These are phyloP conservation scores for Steinernema scapterisci DNA, from an alignment of 2,888 invertebrate species.

Conservation along the genomic window DNA sequence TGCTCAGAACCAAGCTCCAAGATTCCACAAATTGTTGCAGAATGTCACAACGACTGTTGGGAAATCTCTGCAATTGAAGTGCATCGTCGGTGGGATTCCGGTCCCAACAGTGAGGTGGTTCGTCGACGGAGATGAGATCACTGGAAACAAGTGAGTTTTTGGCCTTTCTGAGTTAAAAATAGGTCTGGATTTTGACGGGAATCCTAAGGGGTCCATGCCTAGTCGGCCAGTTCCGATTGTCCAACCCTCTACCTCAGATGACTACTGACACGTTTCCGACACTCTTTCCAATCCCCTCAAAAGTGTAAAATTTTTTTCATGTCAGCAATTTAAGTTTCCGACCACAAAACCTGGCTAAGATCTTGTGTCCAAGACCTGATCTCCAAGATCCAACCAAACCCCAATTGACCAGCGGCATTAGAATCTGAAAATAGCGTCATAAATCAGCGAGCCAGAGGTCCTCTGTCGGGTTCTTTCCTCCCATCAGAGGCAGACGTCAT, in stretches of 20 bases:
- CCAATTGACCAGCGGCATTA: too few species aligned
- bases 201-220: too few species aligned
- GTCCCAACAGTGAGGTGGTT: conserved; percentile 66
- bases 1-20: conserved; percentile 37
- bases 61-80: conserved; percentile 57
- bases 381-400: not conserved
- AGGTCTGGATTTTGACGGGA: too few species aligned
- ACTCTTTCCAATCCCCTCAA: not conserved
- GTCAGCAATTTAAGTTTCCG: too few species aligned
- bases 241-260: not conserved
- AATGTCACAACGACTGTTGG: conserved; percentile 43
- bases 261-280: not conserved
- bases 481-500: conserved; percentile 15
- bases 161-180: too few species aligned
- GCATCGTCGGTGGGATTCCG: conserved; percentile 68
- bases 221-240: not conserved
- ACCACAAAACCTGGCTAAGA: too few species aligned
- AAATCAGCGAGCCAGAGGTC: not conserved
- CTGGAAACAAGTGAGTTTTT: conserved; percentile 52
- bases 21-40: conserved; percentile 40
- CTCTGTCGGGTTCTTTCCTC: not conserved
- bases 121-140: conserved; percentile 64
- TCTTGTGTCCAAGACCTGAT: too few species aligned
- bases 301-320: not conserved
- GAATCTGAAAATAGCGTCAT: not conserved